These are phyloP conservation scores for Erythrolamprus reginae DNA, from an alignment of 2,113 vertebrate genomes.

Conservation along the genomic window DNA sequence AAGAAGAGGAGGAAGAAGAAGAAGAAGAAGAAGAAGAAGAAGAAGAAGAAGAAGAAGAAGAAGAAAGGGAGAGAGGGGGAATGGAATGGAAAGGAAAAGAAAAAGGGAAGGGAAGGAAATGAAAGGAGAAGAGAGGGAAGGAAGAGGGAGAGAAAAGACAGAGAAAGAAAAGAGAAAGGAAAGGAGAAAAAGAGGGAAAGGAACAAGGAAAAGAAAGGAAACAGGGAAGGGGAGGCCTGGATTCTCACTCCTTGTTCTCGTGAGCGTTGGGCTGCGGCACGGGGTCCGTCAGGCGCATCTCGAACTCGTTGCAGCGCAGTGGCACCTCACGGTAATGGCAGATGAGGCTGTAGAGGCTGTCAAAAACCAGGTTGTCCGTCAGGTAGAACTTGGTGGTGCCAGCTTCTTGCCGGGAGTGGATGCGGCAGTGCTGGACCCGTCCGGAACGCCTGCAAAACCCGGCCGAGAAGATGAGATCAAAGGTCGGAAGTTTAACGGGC, in stretches of 20 bases:
- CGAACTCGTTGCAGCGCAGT: slow-evolving; percentile 83
- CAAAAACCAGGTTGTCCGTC: slow-evolving; percentile 85
- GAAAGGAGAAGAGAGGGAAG: too few species aligned
- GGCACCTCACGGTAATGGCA: slow-evolving; percentile 84
- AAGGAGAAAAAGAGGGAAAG: too few species aligned
- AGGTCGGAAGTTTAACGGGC: background rate
- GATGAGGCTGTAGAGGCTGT: slow-evolving; percentile 84
- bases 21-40: too few species aligned
- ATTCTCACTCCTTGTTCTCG: slow-evolving; percentile 82
- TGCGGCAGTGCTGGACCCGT: slow-evolving; percentile 83
- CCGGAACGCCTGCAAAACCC: slow-evolving; percentile 73
- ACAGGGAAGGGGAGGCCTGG: rapidly evolving
- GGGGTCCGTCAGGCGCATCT: slow-evolving; percentile 80
- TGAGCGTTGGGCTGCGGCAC: slow-evolving; percentile 85
- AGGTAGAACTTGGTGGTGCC: slow-evolving; percentile 82
- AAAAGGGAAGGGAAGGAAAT: too few species aligned
- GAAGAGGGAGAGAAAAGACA: too few species aligned
- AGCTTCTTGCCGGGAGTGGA: slow-evolving; percentile 80
- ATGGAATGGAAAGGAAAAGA: too few species aligned
- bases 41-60: too few species aligned
- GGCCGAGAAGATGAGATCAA: rapidly evolving
- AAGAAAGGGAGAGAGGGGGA: too few species aligned
- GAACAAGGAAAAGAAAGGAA: too few species aligned
- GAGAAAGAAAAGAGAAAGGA: too few species aligned
- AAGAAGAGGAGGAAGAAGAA: too few species aligned